Conservation (phyloP, 1,140 invertebrate genomes). For the Druon quercuslanigerum region DNA sequence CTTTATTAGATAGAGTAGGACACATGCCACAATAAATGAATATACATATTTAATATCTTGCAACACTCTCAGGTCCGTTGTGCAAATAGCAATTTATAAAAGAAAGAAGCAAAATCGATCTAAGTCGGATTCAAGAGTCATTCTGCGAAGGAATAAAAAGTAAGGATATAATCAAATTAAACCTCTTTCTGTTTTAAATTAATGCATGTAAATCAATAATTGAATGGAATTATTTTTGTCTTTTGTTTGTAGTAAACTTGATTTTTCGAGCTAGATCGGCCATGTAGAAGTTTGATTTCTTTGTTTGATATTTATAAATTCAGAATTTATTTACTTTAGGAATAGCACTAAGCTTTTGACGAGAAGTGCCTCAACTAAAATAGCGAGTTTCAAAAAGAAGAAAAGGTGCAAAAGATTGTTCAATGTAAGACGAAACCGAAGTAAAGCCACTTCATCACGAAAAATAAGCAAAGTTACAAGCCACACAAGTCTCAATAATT, state of each 20-base stretch:
- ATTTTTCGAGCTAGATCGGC: no score
- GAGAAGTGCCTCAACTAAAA: neutral
- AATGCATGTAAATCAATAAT: no score
- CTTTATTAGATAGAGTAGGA: no score
- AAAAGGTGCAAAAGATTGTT: conserved; percentile 8
- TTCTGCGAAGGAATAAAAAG: neutral
- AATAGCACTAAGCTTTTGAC: neutral
- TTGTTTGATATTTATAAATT: neutral
- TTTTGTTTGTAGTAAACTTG: no score
- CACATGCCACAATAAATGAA: no score
- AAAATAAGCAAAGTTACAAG: neutral
- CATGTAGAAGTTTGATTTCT: no score
- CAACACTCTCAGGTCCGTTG: neutral
- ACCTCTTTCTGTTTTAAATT: no score
- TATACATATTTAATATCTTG: neutral
- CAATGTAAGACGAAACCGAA: neutral
- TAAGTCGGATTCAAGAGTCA: neutral
- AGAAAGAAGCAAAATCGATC: neutral
- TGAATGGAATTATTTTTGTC: no score
- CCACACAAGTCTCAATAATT: conserved; percentile 1
- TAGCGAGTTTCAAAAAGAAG: neutral
- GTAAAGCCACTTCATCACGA: neutral
- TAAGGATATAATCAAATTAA: neutral
- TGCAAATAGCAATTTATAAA: neutral
- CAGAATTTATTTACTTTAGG: neutral